Evolutionary conservation across 2,888 invertebrate species (phyloP), one percentile per base, ranked within the genome.

Genomic region (Nomada ferruginata): DNA sequence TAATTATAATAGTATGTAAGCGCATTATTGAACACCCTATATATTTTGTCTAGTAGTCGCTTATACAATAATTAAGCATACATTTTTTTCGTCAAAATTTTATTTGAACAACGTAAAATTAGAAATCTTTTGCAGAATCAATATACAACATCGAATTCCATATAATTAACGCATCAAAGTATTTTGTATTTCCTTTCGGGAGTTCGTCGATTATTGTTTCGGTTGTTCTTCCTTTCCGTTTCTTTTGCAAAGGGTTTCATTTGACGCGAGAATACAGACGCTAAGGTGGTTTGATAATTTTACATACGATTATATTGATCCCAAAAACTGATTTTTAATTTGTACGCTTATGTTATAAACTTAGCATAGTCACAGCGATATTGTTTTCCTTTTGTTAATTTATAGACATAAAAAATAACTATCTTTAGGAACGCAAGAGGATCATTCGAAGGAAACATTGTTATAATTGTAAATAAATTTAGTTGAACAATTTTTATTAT

Each of bases 331-430:
- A 90, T 87, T 85, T 83, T 89, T 88, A 89, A 87, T 61, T 78
- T 74, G 77, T 85, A 89, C 72, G 79, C 79, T 88, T 89, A 87
- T 75, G 70, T 82, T 36, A 87, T 60, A 82, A 91, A 91, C 90
- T 89, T 91, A 91, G 85, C 68, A 84, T 91, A 91, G 89, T 91
- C 90, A 91, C 91, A 91, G 91, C 89, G 84, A 85, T 85, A 87
- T 85, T 36, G 36, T 36, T 36, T 23, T 57, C 26, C 20, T 81
- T 86, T 83, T 80, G 73, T 72, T 63, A 78, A 85, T 87, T 80
- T 76, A 78, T 82, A 86, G 85, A 84, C 80, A 79, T 74, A 71
- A 84, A 70, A 76, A 64, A 59, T 63, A 47, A 64, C 82, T 89
- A 87, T 85, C 29, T 29, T 77, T 85, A 89, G 88, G 87, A 91